Percentiles rank a stretch among this genome's conserved stretches.
phyloP scores from a whole-genome alignment of 53 echinoderm and acorn worm genomes.

The Crossaster papposus region DNA sequence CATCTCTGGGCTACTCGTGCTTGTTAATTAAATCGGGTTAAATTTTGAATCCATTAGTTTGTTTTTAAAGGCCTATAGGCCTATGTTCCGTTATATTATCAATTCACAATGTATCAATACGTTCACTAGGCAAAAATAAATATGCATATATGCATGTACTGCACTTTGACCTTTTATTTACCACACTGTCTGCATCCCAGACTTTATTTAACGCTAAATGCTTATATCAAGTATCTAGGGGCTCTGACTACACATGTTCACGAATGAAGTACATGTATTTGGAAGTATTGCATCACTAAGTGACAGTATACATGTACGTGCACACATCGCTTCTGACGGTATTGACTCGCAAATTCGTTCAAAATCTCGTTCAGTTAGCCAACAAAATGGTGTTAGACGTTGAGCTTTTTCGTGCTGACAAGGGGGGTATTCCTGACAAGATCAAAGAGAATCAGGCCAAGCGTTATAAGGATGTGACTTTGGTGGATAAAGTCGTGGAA shows the following conservation, averaged over 20 bases:
- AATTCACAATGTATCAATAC: too few relatives aligned
- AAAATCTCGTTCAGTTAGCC: background rate
- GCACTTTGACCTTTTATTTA: background rate
- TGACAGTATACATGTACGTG: background rate
- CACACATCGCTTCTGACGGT: background rate
- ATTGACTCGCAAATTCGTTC: background rate
- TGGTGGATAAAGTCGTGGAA: conserved; percentile 98
- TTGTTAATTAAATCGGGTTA: too few relatives aligned
- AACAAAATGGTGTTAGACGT: conserved; percentile 89
- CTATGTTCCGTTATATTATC: too few relatives aligned
- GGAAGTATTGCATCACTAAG: background rate
- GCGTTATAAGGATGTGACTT: conserved; percentile 90
- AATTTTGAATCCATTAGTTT: too few relatives aligned
- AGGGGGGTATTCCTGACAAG: conserved; percentile 94
- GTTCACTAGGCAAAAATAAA: background rate
- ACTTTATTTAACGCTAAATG: background rate
- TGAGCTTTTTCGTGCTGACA: conserved; percentile 94
- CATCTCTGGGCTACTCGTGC: too few relatives aligned
- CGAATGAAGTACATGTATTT: background rate
- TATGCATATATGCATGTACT: background rate
- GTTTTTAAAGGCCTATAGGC: too few relatives aligned
- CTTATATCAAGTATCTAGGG: background rate
- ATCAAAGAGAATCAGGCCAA: conserved; percentile 96
- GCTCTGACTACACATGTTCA: background rate
- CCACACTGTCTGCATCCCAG: background rate